Conservation (phyloP, 2,888 invertebrate species). For the Hipparchia semele region DNA sequence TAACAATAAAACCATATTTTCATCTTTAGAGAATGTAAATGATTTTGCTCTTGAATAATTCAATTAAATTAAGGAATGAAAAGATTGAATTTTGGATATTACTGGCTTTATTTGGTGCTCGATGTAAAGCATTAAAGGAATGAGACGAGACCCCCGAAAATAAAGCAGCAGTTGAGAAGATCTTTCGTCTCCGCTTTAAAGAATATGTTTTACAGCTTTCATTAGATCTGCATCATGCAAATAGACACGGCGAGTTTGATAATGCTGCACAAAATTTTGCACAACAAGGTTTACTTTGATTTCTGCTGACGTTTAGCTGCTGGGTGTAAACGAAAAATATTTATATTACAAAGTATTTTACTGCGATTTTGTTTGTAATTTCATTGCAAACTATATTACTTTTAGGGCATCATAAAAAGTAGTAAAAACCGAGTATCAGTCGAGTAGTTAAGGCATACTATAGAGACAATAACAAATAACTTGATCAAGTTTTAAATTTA, state of each 20-base stretch:
- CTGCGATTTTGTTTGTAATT: too few species aligned
- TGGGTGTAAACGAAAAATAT: not conserved
- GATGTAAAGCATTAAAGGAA: slow-evolving; percentile 10
- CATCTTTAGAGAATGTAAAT: not conserved
- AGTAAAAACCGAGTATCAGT: too few species aligned
- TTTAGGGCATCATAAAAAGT: too few species aligned
- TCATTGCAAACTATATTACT: too few species aligned
- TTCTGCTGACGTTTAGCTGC: slow-evolving; percentile 1
- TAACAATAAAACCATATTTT: not conserved
- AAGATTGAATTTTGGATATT: slow-evolving; percentile 20
- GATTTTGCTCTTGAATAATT: not conserved
- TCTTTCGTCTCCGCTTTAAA: slow-evolving; percentile 4
- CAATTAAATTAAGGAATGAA: not conserved
- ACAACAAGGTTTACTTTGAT: not conserved
- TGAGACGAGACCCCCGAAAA: not conserved
- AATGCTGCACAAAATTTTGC: slow-evolving; percentile 19
- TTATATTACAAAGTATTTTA: not conserved
- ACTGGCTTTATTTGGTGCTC: slow-evolving; percentile 29
- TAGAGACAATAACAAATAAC: not conserved
- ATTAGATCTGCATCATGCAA: slow-evolving; percentile 8
- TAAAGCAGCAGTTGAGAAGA: not conserved
- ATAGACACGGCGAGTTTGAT: slow-evolving; percentile 9
- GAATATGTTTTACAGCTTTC: slow-evolving; percentile 7
- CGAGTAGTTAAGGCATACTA: not conserved
- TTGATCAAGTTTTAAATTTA: too few species aligned